phyloP scores from a whole-genome alignment of 2,113 vertebrate genomes.

The Promerops cafer region DNA sequence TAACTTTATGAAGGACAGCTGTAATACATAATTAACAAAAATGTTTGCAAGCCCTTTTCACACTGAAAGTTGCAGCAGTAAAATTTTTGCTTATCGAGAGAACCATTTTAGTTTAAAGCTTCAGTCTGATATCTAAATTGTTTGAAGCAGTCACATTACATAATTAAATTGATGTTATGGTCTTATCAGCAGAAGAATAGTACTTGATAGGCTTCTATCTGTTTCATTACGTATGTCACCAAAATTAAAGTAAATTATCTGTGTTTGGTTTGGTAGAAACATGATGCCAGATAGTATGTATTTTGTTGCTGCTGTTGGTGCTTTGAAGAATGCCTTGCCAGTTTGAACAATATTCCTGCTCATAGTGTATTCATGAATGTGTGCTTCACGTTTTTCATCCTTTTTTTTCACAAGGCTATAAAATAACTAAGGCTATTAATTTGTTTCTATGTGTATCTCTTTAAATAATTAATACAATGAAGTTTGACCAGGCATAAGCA shows the following conservation, averaged over 20 bases:
- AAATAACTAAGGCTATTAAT: constrained; percentile 30
- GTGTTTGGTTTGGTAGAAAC: constrained; percentile 2
- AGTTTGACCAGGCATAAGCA: not conserved
- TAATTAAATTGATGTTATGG: constrained; percentile 52
- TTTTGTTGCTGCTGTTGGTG: not conserved
- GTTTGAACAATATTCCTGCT: not conserved
- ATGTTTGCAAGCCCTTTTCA: constrained; percentile 92
- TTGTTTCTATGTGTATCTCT: constrained; percentile 7
- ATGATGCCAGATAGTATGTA: not conserved
- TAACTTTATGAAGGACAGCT: constrained; percentile 99
- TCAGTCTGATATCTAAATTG: constrained; percentile 61
- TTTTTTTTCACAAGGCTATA: not conserved
- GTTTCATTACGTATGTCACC: not conserved
- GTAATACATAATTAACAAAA: constrained; percentile 99
- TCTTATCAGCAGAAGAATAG: not conserved
- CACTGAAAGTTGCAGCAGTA: constrained; percentile 80
- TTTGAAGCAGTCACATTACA: constrained; percentile 25
- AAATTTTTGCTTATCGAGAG: constrained; percentile 63
- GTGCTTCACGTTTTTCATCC: not conserved
- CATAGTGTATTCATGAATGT: not conserved
- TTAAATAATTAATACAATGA: constrained; percentile 51
- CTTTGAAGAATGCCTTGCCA: not conserved
- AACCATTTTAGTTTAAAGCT: constrained; percentile 59
- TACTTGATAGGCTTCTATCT: not conserved
- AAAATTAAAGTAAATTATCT: constrained; percentile 20